Percentiles rank a stretch among this genome's conserved stretches.
phyloP scores from a whole-genome alignment of 2,888 invertebrate species.

The Leptodirus hochenwartii region DNA sequence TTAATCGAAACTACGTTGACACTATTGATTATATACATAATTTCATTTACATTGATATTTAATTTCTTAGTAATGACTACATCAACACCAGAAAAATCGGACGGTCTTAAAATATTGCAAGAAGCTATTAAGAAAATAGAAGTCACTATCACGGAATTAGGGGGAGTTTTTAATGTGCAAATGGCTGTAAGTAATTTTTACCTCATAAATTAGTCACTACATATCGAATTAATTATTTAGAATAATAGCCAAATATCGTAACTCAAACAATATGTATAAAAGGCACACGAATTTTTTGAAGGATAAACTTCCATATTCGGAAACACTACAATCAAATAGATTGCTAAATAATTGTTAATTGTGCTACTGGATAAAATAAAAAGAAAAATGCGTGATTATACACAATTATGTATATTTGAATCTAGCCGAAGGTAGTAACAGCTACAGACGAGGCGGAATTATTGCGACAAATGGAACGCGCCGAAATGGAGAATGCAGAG shows the following conservation, averaged over 20 bases:
- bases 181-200: conserved; percentile 59
- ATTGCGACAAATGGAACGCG: conserved; percentile 80
- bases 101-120: conserved; percentile 78
- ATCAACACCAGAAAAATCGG: conserved; percentile 88
- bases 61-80: conserved; percentile 68
- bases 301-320: no score
- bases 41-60: no score
- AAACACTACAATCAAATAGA: no score
- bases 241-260: background rate
- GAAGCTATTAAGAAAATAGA: conserved; percentile 80
- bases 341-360: no score
- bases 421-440: conserved; percentile 82
- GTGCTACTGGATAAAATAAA: no score
- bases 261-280: no score
- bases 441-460: conserved; percentile 95
- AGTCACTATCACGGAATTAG: conserved; percentile 58
- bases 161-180: conserved; percentile 87
- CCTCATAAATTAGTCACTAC: no score
- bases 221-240: no score
- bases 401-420: conserved; percentile 11
- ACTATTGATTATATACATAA: background rate
- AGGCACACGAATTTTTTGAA: no score
- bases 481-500: conserved; percentile 88
- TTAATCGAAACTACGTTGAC: background rate
- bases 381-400: no score